Evolutionary conservation across 2,113 vertebrate species (phyloP), one percentile per base, ranked within the genome.

Genomic region (Hydropotes inermis): DNA sequence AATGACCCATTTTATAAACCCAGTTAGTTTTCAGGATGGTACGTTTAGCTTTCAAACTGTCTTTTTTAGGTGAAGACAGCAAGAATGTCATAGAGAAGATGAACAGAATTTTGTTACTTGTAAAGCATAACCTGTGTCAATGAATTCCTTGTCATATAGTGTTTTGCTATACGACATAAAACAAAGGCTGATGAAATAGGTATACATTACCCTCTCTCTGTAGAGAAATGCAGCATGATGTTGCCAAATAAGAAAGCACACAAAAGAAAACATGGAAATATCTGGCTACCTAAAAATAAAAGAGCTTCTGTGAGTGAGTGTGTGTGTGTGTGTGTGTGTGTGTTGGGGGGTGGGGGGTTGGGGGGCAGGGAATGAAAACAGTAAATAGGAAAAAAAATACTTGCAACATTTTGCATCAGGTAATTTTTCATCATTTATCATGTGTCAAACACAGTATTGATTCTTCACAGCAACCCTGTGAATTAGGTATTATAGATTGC

Each of bases 1-100:
- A 97, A 94, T 79, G 52, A 84, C 45, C 36, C 54, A 58, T 91
- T 93, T 95, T 95, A 76, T 86, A 95, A 81, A 94, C 85, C 39
- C 23, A 52, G 21, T n/a, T 88, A 7, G 1, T 79, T 96, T 94
- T 87, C 50, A 94, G 52, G 25, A 91, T 89, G 12, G 30, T 82
- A 7, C 3, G 2, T 17, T 81, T 28, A 57, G 5, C 23, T 94
- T 97, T 92, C 21, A 96, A 92, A 97, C 78, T 67, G 79, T 28
- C 14, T 36, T 95, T 97, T 85, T 85, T 74, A 88, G 33, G 23
- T 21, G 36, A 50, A 88, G 30, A 91, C 47, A 94, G 16, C 58
- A 47, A 96, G 87, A 30, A 23, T 57, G 2, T 27, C 58, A 21
- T 39, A 96, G 50, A 92, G 78, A 83, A 97, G 36, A 36, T 9